Evolutionary conservation across 2,888 invertebrate genomes (phyloP).

Genomic region (Microchrysa polita): DNA sequence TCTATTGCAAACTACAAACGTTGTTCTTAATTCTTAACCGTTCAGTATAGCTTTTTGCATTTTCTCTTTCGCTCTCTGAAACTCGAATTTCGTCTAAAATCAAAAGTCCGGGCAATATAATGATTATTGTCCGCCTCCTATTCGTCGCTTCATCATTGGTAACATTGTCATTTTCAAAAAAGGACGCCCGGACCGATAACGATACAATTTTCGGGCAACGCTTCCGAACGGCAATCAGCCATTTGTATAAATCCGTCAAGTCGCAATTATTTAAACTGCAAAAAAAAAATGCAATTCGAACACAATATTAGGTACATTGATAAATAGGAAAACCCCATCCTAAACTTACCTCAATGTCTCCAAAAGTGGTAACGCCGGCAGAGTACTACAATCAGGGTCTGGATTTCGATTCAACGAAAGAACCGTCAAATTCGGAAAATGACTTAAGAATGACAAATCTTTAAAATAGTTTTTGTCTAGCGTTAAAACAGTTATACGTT

Average conservation of each 20-base stretch:
- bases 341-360: conserved; percentile 14
- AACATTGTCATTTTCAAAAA: not conserved
- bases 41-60: not conserved
- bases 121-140: conserved; percentile 26
- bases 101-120: conserved; percentile 1
- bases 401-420: conserved; percentile 18
- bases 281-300: not conserved
- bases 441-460: conserved; percentile 21
- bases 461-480: conserved; percentile 33
- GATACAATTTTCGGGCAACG: conserved; percentile 9
- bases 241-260: not conserved
- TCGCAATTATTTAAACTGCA: conserved; percentile 19
- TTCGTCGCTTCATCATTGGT: conserved; percentile 18
- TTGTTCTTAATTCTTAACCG: not conserved
- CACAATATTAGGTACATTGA: not conserved
- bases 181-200: not conserved
- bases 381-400: not conserved
- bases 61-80: not conserved
- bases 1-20: too few relatives aligned
- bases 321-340: not conserved
- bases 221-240: not conserved
- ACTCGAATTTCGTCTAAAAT: conserved; percentile 1
- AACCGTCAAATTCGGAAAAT: not conserved
- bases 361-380: conserved; percentile 1
- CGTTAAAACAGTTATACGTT: conserved; percentile 12